Percentiles rank a stretch among this genome's conserved stretches.
Conservation (phyloP, 1,140 invertebrate genomes). For the Diorhabda sublineata region DNA sequence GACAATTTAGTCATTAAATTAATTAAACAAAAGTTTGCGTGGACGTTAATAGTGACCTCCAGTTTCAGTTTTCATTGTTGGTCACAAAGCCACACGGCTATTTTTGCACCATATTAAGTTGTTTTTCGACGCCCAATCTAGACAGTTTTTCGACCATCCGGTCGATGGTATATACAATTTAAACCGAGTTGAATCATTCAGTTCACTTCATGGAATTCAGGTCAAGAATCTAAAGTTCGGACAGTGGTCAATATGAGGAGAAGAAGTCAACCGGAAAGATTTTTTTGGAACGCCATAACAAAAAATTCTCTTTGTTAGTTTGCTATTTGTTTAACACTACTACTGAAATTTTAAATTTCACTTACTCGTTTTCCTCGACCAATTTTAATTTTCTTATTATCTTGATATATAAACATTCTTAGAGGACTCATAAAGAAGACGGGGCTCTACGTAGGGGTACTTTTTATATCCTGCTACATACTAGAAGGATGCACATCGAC, state of each 20-base stretch:
- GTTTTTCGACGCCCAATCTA: not conserved
- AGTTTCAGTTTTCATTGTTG: not conserved
- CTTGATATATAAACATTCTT: too few species aligned
- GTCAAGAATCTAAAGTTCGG: not conserved
- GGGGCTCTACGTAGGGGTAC: too few species aligned
- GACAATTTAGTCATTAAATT: not conserved
- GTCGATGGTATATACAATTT: not conserved
- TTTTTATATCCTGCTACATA: too few species aligned
- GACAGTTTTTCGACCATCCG: not conserved
- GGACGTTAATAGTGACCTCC: not conserved
- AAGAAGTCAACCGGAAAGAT: too few species aligned
- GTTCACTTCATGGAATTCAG: not conserved
- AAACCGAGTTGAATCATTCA: not conserved
- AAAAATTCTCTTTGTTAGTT: too few species aligned
- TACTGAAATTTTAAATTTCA: too few species aligned
- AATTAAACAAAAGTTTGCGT: not conserved
- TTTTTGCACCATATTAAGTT: conserved; percentile 2
- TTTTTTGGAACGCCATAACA: too few species aligned
- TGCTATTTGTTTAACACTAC: too few species aligned
- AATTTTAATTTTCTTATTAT: too few species aligned
- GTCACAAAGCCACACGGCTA: not conserved
- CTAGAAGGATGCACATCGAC: too few species aligned
- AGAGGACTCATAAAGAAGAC: too few species aligned
- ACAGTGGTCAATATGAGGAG: not conserved
- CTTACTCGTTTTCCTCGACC: too few species aligned